Base-by-base conservation (phyloP, 2,797 vertebrate genomes). In the Phoebastria nigripes region DNA sequence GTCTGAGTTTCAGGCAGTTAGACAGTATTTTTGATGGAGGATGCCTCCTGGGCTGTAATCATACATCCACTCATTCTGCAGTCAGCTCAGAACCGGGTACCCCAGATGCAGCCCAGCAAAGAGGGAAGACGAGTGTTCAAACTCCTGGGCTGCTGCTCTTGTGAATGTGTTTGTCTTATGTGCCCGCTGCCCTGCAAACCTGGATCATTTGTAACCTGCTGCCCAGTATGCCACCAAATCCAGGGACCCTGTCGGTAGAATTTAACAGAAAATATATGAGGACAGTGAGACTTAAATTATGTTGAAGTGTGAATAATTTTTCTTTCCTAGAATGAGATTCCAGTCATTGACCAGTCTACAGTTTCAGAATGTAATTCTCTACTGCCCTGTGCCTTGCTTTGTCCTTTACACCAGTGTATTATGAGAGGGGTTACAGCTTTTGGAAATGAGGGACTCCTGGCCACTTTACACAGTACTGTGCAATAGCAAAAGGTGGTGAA, bases 71-170 rank as follows among this genome's bases (percentile, higher is more conserved):
- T 79, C 46, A 20, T 35, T 35, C 42, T 67, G 78, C 29, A 79
- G 44, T 25, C 42, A 46, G 70, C 35, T 81, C 46, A 35, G 66
- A 81, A 69, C 17, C 2, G 1, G 12, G 26, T 69, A 35, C 39
- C 42, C 20, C n/a, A 52, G 67, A 29, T 39, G 29, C 54, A 52
- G 72, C 21, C 19, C 42, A 33, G 42, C 24, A 58, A 62, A 65
- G 16, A 49, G 37, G 39, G 11, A 59, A 65, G 39, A 17, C 0
- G 2, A 61, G 13, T 1, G 0, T 54, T 55, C 4, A 20, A 37
- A 54, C 15, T 69, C 9, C 8, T 3, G 8, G 22, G 51, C 26
- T 85, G 49, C 44, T 84, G 39, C 44, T 81, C 37, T 80, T 41
- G 58, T 1, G 1, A 74, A 55, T 42, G 42, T 24, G 15, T 25